Percentiles rank a stretch among this genome's conserved stretches.
phyloP scores from a whole-genome alignment of 2,888 invertebrate genomes.

The Aphelenchoides bicaudatus region DNA sequence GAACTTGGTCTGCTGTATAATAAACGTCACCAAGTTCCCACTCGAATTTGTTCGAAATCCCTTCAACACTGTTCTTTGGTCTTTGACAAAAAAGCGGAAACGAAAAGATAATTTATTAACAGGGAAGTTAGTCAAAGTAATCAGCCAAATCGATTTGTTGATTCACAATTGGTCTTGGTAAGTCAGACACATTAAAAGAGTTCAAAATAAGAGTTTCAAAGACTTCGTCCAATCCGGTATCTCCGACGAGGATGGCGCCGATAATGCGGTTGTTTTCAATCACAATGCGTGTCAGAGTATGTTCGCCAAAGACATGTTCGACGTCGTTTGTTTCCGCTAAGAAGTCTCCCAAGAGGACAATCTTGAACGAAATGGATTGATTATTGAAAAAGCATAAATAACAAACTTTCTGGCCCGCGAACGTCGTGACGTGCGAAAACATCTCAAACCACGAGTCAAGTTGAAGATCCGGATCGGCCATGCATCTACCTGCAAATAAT shows the following conservation, averaged over 20 bases:
- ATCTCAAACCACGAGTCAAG: conserved; percentile 92
- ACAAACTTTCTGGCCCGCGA: conserved; percentile 91
- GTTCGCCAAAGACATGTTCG: conserved; percentile 40
- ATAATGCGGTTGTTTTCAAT: conserved; percentile 73
- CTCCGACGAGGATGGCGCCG: conserved; percentile 91
- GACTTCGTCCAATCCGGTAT: conserved; percentile 93
- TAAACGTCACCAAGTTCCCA: too few species aligned
- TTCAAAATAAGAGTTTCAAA: conserved; percentile 94
- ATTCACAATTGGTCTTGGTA: conserved; percentile 86
- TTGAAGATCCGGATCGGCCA: conserved; percentile 66
- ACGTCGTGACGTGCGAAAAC: conserved; percentile 89
- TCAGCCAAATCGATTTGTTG: conserved; percentile 96
- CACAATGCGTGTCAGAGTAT: conserved; percentile 70
- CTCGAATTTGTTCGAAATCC: too few species aligned
- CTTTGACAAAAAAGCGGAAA: too few species aligned
- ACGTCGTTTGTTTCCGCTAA: conserved; percentile 40
- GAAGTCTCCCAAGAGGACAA: conserved; percentile 55
- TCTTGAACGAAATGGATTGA: conserved; percentile 34
- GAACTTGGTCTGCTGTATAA: too few species aligned
- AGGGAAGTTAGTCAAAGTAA: conserved; percentile 82
- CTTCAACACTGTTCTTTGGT: too few species aligned
- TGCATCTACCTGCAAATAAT: conserved; percentile 82
- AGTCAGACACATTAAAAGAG: conserved; percentile 79
- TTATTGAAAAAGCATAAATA: neutral
- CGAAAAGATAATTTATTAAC: too few species aligned